Evolutionary conservation across 2,797 vertebrate species (phyloP), one percentile per base, ranked within the genome.

Genomic region (Basileuterus tristriatus): DNA sequence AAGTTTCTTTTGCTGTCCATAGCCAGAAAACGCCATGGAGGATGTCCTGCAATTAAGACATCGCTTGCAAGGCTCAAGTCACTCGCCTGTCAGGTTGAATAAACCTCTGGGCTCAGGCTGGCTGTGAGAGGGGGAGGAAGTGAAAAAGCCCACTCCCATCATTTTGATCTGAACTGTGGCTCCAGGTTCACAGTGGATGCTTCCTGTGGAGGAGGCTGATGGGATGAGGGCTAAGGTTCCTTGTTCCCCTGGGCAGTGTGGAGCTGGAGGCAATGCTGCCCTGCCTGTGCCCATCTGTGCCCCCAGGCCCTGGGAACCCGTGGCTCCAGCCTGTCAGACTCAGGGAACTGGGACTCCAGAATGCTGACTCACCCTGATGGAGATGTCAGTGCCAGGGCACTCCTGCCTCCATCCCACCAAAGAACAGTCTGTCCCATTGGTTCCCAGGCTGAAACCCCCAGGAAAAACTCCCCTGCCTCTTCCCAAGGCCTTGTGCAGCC

Each of bases 21-120:
- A 24, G 86, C 71, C 87, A 89, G 86, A 78, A 64, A 90, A 55
- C 0, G 0, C 92, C 67, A 8, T 5, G 81, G 93, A 96, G 89
- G 91, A 96, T 4, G 69, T 93, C 86, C 92, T 94, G 83, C 85
- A 97, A 97, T 97, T 95, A 97, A 97, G 96, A 96, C 11, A 19
- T 96, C 2, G 18, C 93, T 93, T 82, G 0, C 1, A 95, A 93
- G 3, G 56, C 77, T 84, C 96, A 88, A 90, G 93, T 94, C 93
- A 50, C 90, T 94, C 2, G 6, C 90, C 90, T 97, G 96, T 96
- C 96, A 93, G 60, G 59, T 79, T 96, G 84, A 94, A 96, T 97
- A 96, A 96, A 74, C 50, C 77, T 96, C 93, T 2, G 5, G 82
- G 70, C 63, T 83, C 87, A 60, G 82, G 59, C 86, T 0, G 71